phyloP scores from a whole-genome alignment of 2,888 invertebrate species.

The Campoletis raptor region DNA sequence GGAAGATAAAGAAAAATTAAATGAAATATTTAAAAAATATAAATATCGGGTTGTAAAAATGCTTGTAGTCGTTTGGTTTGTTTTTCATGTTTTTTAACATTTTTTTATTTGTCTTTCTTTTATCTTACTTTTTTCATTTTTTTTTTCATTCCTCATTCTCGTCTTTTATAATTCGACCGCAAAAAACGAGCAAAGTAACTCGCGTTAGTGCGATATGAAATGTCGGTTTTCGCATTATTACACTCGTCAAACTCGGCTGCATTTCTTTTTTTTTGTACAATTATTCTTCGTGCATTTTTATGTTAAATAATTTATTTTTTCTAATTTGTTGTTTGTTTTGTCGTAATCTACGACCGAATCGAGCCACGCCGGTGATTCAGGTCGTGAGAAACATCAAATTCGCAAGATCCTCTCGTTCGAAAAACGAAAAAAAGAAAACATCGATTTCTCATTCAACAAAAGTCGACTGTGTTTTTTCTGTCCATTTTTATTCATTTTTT shows the following conservation, averaged over 20 bases:
- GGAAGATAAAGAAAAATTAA: background rate
- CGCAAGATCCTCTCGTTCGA: constrained; percentile 52
- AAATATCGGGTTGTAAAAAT: background rate
- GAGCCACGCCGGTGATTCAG: constrained; percentile 30
- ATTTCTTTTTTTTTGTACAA: constrained; percentile 74
- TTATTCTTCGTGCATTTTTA: constrained; percentile 74
- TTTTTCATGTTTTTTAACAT: constrained; percentile 68
- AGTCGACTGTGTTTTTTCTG: constrained; percentile 21
- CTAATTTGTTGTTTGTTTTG: constrained; percentile 50
- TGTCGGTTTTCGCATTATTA: constrained; percentile 66
- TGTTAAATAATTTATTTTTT: constrained; percentile 44
- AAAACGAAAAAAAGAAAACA: constrained; percentile 31
- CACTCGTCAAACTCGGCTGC: constrained; percentile 62
- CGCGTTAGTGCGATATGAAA: constrained; percentile 62
- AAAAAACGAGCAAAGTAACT: constrained; percentile 35
- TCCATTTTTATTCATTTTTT: background rate
- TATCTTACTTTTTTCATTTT: constrained; percentile 57
- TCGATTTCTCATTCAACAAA: constrained; percentile 10
- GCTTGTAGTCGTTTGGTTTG: constrained; percentile 15
- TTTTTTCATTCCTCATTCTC: constrained; percentile 28
- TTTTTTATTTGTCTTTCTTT: constrained; percentile 67
- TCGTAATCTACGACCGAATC: constrained; percentile 66
- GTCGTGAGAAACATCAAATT: constrained; percentile 12
- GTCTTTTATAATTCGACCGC: constrained; percentile 45
- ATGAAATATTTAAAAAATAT: background rate